Percentiles rank a stretch among this genome's conserved stretches.
Conservation (phyloP, 2,113 vertebrate genomes). For the Myrmecobius fasciatus region DNA sequence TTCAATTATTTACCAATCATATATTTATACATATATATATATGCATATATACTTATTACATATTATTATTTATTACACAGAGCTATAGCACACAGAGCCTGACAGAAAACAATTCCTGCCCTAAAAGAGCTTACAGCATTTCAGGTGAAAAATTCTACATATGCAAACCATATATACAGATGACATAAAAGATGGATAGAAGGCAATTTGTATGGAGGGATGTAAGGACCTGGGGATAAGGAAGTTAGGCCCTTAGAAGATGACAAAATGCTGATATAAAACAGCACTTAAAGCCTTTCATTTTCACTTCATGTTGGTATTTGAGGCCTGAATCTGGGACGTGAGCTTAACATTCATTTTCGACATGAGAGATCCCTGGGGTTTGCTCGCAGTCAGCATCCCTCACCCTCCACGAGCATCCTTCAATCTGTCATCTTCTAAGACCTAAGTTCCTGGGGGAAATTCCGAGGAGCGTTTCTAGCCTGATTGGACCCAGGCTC, state of each 20-base stretch:
- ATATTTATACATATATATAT: too few relatives aligned
- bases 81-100: not conserved
- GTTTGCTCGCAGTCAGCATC: not conserved
- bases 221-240: not conserved
- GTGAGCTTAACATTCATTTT: constrained; percentile 43
- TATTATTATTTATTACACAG: too few relatives aligned
- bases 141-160: not conserved
- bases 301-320: not conserved
- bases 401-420: not conserved
- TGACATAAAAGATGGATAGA: not conserved
- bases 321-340: constrained; percentile 38
- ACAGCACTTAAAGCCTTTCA: constrained; percentile 1
- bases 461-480: not conserved
- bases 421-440: constrained; percentile 14
- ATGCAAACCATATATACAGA: not conserved
- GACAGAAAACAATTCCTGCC: not conserved
- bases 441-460: constrained; percentile 30
- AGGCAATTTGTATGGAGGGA: too few relatives aligned
- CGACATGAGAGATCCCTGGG: not conserved
- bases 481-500: not conserved
- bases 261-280: not conserved
- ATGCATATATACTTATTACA: too few relatives aligned
- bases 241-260: too few relatives aligned
- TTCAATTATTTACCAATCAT: too few relatives aligned
- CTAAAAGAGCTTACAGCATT: not conserved